Evolutionary conservation across 2,888 invertebrate genomes (phyloP), one percentile per base, ranked within the genome.

Genomic region (Phortica okadai): DNA sequence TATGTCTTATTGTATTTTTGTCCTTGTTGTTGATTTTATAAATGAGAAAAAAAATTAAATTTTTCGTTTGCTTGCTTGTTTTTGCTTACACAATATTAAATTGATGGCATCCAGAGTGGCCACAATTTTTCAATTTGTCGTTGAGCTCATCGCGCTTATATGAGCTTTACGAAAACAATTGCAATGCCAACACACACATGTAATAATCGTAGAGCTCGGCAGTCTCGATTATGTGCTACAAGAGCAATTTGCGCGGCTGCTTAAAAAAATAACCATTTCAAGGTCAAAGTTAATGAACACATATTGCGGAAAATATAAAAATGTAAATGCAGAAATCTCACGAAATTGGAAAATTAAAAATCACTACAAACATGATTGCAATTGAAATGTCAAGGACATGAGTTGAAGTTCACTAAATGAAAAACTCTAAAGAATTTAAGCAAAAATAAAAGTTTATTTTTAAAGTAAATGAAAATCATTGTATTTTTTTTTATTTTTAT

Each of bases 261-360:
- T 50, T 14, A 50, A 7, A 11, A 41, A 42, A 62, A 45, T 59
- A 42, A 10, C 58, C 73, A 73, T 59, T 59, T 73, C 73, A 59
- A 59, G 59, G 73, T 2, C 44, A 16, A 10, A 16, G 21, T 72
- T 72, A 72, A 69, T 8, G 58, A 41, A 54, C 66, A 80, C 77
- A 75, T 77, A 75, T 74, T 79, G 69, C 6, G 3, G 2, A 14
- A 6, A 50, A 6, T 2, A 50, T 8, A 6, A 2, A 50, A 50
- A 11, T 2, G 50, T 56, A 16, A 74, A 59, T 25, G 25, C 41
- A 59, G 11, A 70, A 58, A 59, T 73, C 44, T 33, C 56, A 50
- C 54, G 14, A 41, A 64, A 64, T 67, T 67, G 44, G n/a, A 8
- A 44, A 42, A 67, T 44, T 45, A 64, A 64, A 64, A 67, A 67